These are phyloP conservation scores for Drosophila peninsularis DNA, from an alignment of 2,888 invertebrate species.

Conservation along the genomic window DNA sequence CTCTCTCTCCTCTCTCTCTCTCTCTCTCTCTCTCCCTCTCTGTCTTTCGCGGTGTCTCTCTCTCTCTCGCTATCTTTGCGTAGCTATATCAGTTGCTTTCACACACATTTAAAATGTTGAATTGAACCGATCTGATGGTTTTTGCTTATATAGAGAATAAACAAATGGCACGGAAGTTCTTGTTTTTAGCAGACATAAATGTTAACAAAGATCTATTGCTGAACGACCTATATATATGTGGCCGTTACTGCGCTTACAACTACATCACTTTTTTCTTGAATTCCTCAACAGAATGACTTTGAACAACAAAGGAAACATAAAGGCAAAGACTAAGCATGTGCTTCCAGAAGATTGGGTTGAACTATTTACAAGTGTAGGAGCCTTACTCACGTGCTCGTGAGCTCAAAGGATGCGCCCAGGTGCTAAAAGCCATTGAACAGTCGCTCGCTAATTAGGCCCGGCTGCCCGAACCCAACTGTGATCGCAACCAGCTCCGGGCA, in stretches of 20 bases:
- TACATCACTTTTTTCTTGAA: constrained; percentile 83
- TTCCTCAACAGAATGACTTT: constrained; percentile 61
- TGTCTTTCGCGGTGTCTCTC: not conserved
- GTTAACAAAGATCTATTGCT: constrained; percentile 65
- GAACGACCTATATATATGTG: constrained; percentile 40
- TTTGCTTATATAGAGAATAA: constrained; percentile 71
- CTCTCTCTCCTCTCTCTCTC: not conserved
- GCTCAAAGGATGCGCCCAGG: constrained; percentile 71
- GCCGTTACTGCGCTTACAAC: constrained; percentile 79
- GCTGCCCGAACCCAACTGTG: constrained; percentile 10
- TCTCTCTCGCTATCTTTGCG: constrained; percentile 3
- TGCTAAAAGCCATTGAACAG: constrained; percentile 76
- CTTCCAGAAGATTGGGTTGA: constrained; percentile 47
- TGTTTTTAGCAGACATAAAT: constrained; percentile 64
- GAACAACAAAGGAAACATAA: constrained; percentile 35
- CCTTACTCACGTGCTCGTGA: constrained; percentile 64
- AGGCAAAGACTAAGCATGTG: constrained; percentile 53
- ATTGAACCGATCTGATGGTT: constrained; percentile 74
- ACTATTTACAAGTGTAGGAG: constrained; percentile 60
- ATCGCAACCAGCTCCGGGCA: constrained; percentile 13
- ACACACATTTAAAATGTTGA: constrained; percentile 70
- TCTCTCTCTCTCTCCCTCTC: constrained; percentile 2
- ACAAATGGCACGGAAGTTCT: constrained; percentile 80
- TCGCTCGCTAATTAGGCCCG: constrained; percentile 65
- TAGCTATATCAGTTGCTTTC: constrained; percentile 19